These are phyloP conservation scores for Dendrocopos noguchii DNA, from an alignment of 2,113 vertebrate species.

Conservation along the genomic window DNA sequence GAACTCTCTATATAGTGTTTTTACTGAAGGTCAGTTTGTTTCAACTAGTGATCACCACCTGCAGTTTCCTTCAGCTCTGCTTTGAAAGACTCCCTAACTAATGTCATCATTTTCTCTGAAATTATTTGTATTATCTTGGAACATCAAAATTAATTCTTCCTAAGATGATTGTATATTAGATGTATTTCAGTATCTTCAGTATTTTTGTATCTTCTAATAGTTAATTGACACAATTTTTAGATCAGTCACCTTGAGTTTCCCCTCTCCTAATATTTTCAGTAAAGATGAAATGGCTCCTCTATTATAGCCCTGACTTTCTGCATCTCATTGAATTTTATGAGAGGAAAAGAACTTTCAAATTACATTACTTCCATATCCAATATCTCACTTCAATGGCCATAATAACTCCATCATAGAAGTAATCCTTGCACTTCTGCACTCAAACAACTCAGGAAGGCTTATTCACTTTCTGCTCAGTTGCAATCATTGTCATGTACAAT, in stretches of 20 bases:
- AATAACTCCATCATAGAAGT: conserved; percentile 35
- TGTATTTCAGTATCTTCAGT: neutral
- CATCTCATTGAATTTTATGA: conserved; percentile 16
- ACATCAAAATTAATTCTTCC: conserved; percentile 34
- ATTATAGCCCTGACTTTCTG: neutral
- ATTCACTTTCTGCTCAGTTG: conserved; percentile 40
- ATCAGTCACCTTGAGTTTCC: conserved; percentile 30
- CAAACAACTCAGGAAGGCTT: neutral
- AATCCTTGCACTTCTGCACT: conserved; percentile 22
- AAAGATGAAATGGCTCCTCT: neutral
- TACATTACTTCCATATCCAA: neutral
- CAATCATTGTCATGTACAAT: conserved; percentile 39
- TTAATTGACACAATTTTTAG: conserved; percentile 61
- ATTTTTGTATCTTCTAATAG: conserved; percentile 57
- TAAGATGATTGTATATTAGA: conserved; percentile 24
- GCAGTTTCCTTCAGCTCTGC: neutral
- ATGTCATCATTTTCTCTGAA: conserved; percentile 12
- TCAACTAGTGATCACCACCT: neutral
- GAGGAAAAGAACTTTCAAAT: conserved; percentile 56
- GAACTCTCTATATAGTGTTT: neutral
- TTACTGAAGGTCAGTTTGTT: neutral
- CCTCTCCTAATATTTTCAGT: neutral
- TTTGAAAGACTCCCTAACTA: conserved; percentile 63
- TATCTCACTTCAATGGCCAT: conserved; percentile 54
- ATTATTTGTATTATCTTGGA: neutral